Percentiles rank a stretch among this genome's conserved stretches.
Conservation (phyloP, 1,140 invertebrate species). For the Lordiphosa mommai region DNA sequence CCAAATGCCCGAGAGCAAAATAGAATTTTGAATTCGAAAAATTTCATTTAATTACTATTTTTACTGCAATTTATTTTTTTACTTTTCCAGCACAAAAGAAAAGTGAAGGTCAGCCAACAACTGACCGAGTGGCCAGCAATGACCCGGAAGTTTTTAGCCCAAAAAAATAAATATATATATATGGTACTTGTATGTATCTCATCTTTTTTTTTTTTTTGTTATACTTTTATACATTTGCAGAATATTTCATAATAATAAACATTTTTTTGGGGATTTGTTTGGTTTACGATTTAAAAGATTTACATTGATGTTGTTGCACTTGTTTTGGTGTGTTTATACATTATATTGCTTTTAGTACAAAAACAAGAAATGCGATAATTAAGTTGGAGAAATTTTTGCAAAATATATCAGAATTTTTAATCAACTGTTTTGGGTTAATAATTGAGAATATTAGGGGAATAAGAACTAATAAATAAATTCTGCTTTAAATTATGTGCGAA, state of each 20-base stretch:
- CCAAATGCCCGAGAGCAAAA: slow-evolving; percentile 13
- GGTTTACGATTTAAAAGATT: slow-evolving; percentile 70
- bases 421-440: no score
- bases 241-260: slow-evolving; percentile 68
- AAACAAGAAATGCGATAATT: no score
- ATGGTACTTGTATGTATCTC: slow-evolving; percentile 39
- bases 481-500: no score
- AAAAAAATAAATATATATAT: slow-evolving; percentile 7
- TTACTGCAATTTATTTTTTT: slow-evolving; percentile 39
- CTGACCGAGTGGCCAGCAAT: slow-evolving; percentile 40
- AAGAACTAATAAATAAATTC: no score
- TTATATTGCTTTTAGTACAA: no score
- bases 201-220: slow-evolving; percentile 28
- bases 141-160: slow-evolving; percentile 56
- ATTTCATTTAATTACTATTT: slow-evolving; percentile 34
- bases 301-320: no score
- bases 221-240: background rate
- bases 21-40: slow-evolving; percentile 30
- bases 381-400: no score
- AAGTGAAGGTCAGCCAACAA: no score
- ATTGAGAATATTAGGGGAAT: no score
- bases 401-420: no score
- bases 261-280: slow-evolving; percentile 55
- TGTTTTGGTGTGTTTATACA: no score
- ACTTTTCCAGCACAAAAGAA: background rate